Conservation (phyloP, 1,140 invertebrate genomes). For the Eurytemora carolleeae region DNA sequence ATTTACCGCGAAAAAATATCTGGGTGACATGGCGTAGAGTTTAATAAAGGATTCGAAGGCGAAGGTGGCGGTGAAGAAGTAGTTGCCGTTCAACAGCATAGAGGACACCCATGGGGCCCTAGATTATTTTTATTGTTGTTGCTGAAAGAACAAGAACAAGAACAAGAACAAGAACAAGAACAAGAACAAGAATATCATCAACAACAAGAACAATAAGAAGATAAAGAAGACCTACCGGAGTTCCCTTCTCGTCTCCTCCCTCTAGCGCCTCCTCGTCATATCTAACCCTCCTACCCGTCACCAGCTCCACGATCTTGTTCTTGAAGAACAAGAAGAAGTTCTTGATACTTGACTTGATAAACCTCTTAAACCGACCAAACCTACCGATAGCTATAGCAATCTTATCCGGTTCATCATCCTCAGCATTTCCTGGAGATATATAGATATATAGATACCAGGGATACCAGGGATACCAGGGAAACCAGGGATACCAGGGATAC, state of each 20-base stretch:
- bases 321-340: constrained; percentile 5
- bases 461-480: too few species aligned
- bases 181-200: too few species aligned
- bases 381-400: constrained; percentile 11
- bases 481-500: too few species aligned
- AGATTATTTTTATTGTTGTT: not conserved
- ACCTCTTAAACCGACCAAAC: constrained; percentile 3
- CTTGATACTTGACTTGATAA: not conserved
- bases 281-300: not conserved
- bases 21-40: constrained; percentile 7
- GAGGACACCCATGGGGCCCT: constrained; percentile 9
- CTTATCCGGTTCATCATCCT: constrained; percentile 14
- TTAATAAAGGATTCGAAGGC: constrained; percentile 13
- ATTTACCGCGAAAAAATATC: constrained; percentile 16
- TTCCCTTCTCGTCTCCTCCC: too few species aligned
- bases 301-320: constrained; percentile 2
- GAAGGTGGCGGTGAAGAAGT: constrained; percentile 15
- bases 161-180: not conserved
- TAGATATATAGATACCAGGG: too few species aligned
- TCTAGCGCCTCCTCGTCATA: too few species aligned
- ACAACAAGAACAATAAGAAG: too few species aligned
- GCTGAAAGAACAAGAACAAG: not conserved
- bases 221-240: too few species aligned
- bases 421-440: constrained; percentile 3
- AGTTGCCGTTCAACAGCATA: constrained; percentile 12